These are phyloP conservation scores for Corydoras maculifer DNA, from an alignment of 2,113 vertebrate genomes.

Conservation along the genomic window DNA sequence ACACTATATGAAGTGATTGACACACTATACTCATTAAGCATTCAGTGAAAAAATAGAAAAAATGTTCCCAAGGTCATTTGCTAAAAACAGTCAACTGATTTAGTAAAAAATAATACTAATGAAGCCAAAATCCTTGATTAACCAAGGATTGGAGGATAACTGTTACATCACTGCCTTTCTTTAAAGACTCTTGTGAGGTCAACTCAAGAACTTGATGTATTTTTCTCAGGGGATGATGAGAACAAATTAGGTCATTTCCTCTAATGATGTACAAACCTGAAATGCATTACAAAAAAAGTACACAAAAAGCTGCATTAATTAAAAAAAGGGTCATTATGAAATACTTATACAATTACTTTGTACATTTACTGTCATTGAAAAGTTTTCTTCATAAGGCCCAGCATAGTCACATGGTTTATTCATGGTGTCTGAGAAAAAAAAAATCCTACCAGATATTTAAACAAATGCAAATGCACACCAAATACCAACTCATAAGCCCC, in stretches of 20 bases:
- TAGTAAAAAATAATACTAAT: slow-evolving; percentile 52
- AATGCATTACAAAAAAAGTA: background rate
- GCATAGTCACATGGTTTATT: background rate
- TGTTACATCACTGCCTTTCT: slow-evolving; percentile 56
- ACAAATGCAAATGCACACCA: background rate
- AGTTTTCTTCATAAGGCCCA: background rate
- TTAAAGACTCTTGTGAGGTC: slow-evolving; percentile 37
- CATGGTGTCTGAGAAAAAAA: background rate
- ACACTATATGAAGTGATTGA: slow-evolving; percentile 11
- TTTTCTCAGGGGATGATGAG: slow-evolving; percentile 4
- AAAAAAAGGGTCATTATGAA: no score
- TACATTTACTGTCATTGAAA: no score
- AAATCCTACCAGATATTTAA: background rate
- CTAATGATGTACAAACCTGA: slow-evolving; percentile 1
- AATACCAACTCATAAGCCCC: slow-evolving; percentile 24
- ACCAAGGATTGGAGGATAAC: slow-evolving; percentile 54
- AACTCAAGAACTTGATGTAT: slow-evolving; percentile 20
- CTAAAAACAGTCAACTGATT: slow-evolving; percentile 50
- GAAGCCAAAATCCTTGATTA: slow-evolving; percentile 55
- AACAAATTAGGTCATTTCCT: slow-evolving; percentile 4
- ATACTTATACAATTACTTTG: no score
- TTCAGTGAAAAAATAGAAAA: slow-evolving; percentile 47
- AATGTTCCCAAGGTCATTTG: slow-evolving; percentile 37
- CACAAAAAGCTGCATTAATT: background rate
- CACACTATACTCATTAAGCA: slow-evolving; percentile 1